Evolutionary conservation across 2,797 vertebrate species (phyloP).

Genomic region (Pangasius djambal): DNA sequence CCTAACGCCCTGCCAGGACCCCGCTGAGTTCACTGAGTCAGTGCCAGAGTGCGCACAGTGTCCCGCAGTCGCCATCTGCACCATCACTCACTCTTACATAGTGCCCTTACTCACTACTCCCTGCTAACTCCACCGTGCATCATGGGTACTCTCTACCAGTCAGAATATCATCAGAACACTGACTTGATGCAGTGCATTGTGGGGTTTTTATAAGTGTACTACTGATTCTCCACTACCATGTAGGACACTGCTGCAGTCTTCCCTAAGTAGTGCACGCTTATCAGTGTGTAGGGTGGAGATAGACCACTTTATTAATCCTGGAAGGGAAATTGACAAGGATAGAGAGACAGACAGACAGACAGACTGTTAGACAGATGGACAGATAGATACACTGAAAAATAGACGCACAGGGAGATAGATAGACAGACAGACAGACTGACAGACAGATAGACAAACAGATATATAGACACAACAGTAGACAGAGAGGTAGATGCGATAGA

Average conservation of each 20-base stretch:
- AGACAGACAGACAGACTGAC: not conserved
- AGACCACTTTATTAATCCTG: not conserved
- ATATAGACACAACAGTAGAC: not conserved
- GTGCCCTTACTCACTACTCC: not conserved
- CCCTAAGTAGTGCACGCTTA: not conserved
- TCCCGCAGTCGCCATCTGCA: not conserved
- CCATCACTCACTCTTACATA: not conserved
- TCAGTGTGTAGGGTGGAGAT: not conserved
- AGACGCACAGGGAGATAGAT: not conserved
- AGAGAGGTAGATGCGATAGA: not conserved
- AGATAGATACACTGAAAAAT: not conserved
- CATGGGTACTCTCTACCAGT: not conserved
- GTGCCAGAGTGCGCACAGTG: slow-evolving; percentile 18
- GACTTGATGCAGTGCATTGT: not conserved
- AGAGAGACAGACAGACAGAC: not conserved
- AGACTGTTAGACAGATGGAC: not conserved
- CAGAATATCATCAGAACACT: not conserved
- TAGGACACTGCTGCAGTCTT: not conserved
- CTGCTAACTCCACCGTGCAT: not conserved
- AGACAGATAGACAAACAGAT: not conserved
- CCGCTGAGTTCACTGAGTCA: not conserved
- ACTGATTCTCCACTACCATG: not conserved
- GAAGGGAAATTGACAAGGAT: not conserved
- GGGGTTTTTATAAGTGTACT: not conserved
- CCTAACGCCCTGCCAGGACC: slow-evolving; percentile 12